Percentiles rank a stretch among this genome's conserved stretches.
Conservation (phyloP, 2,888 invertebrate species). For the Mesoligia furuncula region DNA sequence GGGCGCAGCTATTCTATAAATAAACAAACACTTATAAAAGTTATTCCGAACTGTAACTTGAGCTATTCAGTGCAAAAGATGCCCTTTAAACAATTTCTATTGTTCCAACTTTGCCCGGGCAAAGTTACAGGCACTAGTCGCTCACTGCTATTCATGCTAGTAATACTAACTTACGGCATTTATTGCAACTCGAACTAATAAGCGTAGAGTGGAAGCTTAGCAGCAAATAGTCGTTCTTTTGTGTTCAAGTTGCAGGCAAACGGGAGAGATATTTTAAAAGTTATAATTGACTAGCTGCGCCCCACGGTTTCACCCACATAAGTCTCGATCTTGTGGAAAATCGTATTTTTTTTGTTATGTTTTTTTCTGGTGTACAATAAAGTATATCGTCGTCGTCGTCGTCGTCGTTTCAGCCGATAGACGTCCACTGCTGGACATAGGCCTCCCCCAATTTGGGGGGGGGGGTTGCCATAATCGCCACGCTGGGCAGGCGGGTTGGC, state of each 20-base stretch:
- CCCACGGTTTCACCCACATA: background rate
- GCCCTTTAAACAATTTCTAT: slow-evolving; percentile 36
- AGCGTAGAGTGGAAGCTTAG: slow-evolving; percentile 3
- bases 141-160: slow-evolving; percentile 17
- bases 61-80: slow-evolving; percentile 1
- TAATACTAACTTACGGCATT: slow-evolving; percentile 16
- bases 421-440: too few species aligned
- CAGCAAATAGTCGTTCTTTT: background rate
- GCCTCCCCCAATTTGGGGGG: too few species aligned
- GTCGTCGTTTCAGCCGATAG: too few species aligned
- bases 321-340: too few species aligned
- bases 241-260: background rate
- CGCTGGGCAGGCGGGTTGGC: too few species aligned
- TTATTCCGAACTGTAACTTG: background rate
- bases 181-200: slow-evolving; percentile 30
- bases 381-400: too few species aligned
- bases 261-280: background rate
- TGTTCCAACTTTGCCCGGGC: slow-evolving; percentile 2
- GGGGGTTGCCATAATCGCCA: too few species aligned
- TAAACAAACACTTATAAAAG: background rate
- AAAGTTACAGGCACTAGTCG: slow-evolving; percentile 36
- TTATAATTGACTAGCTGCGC: background rate
- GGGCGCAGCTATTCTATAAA: too few species aligned
- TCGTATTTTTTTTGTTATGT: too few species aligned
- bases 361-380: too few species aligned